These are phyloP conservation scores for Brachionus rubens DNA, from an alignment of 1,140 invertebrate genomes.

Conservation along the genomic window DNA sequence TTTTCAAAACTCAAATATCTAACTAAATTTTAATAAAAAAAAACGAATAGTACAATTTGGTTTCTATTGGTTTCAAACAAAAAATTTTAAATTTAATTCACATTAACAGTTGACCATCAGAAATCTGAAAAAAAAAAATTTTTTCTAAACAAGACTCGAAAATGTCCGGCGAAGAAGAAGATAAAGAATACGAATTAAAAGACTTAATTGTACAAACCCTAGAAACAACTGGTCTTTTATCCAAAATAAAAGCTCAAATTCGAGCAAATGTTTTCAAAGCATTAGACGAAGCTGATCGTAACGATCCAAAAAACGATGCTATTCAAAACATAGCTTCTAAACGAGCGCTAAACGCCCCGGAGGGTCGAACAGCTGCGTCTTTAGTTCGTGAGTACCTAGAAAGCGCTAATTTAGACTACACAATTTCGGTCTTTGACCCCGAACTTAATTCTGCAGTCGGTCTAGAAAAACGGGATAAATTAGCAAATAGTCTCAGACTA, in stretches of 20 bases:
- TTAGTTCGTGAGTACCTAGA: constrained; percentile 35
- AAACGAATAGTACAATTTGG: too few relatives aligned
- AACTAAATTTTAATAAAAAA: too few relatives aligned
- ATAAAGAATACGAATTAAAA: constrained; percentile 42
- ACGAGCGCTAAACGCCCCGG: not conserved
- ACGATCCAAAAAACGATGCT: not conserved
- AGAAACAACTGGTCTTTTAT: constrained; percentile 29
- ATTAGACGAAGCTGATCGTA: constrained; percentile 2
- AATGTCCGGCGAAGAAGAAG: constrained; percentile 43
- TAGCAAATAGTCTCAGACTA: not conserved
- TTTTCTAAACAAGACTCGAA: too few relatives aligned
- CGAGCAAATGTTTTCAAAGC: constrained; percentile 25
- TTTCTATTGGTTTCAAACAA: constrained; percentile 34
- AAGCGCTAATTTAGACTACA: constrained; percentile 15
- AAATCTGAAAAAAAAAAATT: not conserved
- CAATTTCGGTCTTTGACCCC: constrained; percentile 34
- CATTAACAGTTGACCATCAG: not conserved
- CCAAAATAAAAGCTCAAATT: constrained; percentile 42
- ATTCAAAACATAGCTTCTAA: constrained; percentile 8
- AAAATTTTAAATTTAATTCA: constrained; percentile 1
- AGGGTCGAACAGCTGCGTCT: constrained; percentile 18
- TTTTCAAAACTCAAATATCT: too few relatives aligned
- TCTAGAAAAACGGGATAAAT: constrained; percentile 9
- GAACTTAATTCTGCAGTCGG: constrained; percentile 16
- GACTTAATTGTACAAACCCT: constrained; percentile 42